phyloP scores from a whole-genome alignment of 64 coral and sea anemone genomes.

The Catalaphyllia jardinei region DNA sequence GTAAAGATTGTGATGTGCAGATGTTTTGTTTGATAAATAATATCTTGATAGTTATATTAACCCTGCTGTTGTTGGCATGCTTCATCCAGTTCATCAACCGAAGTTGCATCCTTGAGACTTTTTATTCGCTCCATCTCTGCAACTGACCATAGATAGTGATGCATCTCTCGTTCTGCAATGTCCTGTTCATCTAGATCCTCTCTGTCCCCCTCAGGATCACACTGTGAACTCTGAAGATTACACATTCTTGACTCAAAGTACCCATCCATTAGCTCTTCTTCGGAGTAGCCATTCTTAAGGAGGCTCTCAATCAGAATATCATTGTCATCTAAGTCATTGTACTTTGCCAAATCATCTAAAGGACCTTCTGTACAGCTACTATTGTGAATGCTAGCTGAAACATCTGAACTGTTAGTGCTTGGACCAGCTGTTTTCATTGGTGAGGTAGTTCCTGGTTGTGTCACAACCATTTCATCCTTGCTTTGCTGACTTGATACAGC shows the following conservation, averaged over 20 bases:
- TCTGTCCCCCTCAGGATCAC: slow-evolving; percentile 16
- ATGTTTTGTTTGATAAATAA: too few species aligned
- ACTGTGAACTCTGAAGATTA: background rate
- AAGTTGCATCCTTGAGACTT: background rate
- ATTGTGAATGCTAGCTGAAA: background rate
- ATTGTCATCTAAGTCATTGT: background rate
- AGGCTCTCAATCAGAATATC: slow-evolving; percentile 8
- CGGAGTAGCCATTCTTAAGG: slow-evolving; percentile 1
- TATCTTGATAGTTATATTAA: too few species aligned
- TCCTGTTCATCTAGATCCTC: slow-evolving; percentile 38
- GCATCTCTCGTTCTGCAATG: slow-evolving; percentile 23
- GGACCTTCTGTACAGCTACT: background rate
- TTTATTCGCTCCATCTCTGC: slow-evolving; percentile 15
- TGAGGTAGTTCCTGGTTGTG: too few species aligned
- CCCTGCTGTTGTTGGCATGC: too few species aligned
- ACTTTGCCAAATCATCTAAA: background rate
- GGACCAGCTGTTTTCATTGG: too few species aligned
- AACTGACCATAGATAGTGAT: slow-evolving; percentile 27
- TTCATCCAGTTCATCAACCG: background rate
- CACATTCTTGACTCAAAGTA: slow-evolving; percentile 43
- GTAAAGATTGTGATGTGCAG: too few species aligned
- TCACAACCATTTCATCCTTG: background rate
- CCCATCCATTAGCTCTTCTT: slow-evolving; percentile 45
- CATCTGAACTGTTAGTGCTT: background rate
- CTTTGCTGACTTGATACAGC: background rate